These are phyloP conservation scores for Latrodectus elegans DNA, from an alignment of 2,888 invertebrate species.

Conservation along the genomic window DNA sequence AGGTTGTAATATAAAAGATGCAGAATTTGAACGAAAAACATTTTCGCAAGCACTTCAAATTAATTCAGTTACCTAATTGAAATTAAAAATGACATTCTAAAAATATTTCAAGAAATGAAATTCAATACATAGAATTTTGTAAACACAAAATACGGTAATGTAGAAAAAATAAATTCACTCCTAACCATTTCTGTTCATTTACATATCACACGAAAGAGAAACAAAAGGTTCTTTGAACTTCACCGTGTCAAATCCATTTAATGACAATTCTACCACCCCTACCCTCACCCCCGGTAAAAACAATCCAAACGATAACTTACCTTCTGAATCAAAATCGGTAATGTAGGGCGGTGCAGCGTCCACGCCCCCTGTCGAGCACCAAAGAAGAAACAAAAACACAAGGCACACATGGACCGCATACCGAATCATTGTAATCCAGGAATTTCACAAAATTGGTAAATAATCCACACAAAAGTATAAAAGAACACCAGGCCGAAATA, in stretches of 20 bases:
- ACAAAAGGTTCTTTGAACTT: too few species aligned
- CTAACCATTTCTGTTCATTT: too few species aligned
- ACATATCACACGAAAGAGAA: too few species aligned
- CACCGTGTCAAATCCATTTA: not conserved
- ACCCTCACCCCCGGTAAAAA: conserved; percentile 4
- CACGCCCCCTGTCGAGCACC: conserved; percentile 56
- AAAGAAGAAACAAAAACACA: conserved; percentile 26
- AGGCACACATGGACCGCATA: conserved; percentile 25
- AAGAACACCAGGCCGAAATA: not conserved
- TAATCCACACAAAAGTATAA: not conserved
- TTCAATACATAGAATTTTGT: too few species aligned
- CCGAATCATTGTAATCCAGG: not conserved
- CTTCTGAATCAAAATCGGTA: conserved; percentile 45
- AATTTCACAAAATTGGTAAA: not conserved
- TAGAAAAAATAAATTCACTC: too few species aligned
- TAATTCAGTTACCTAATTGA: too few species aligned
- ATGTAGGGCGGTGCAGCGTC: conserved; percentile 46
- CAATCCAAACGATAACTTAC: conserved; percentile 27
- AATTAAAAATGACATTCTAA: too few species aligned
- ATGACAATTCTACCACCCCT: not conserved
- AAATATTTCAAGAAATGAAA: too few species aligned
- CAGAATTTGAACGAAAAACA: too few species aligned
- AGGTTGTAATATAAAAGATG: too few species aligned
- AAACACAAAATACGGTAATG: too few species aligned
- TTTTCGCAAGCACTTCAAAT: too few species aligned